Evolutionary conservation across 2,113 vertebrate species (phyloP).

Genomic region (Menura novaehollandiae): DNA sequence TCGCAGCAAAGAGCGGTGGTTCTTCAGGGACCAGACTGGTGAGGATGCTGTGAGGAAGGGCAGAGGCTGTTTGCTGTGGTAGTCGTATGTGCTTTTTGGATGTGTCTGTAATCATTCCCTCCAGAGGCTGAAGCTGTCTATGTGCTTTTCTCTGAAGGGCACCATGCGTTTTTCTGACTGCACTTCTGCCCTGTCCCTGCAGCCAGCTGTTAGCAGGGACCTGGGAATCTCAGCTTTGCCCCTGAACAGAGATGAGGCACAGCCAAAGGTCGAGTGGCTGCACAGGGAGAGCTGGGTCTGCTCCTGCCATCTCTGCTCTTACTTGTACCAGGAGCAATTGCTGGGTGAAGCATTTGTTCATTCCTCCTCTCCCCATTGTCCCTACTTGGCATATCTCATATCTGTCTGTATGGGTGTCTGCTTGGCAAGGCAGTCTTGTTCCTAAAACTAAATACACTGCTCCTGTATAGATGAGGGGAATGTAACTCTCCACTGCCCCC

Average conservation of each 20-base stretch:
- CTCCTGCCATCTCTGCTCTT: background rate
- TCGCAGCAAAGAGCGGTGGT: background rate
- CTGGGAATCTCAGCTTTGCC: background rate
- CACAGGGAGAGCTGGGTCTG: background rate
- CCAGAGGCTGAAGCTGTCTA: background rate
- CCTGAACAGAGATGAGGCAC: background rate
- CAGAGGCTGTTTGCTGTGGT: constrained; percentile 13
- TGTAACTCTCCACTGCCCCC: background rate
- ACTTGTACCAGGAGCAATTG: background rate
- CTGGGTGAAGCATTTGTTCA: background rate
- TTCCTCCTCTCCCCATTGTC: background rate
- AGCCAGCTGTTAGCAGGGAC: background rate
- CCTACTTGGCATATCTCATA: background rate
- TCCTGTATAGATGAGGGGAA: background rate
- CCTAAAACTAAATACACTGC: background rate
- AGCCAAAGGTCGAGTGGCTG: background rate
- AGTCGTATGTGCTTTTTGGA: constrained; percentile 19
- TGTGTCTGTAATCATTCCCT: background rate
- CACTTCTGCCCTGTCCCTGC: background rate
- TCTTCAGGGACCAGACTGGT: background rate
- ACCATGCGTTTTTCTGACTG: background rate
- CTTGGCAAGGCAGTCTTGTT: background rate
- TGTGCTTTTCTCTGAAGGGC: background rate
- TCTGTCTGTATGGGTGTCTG: background rate
- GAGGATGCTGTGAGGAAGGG: constrained; percentile 22